Conservation (phyloP, 2,113 vertebrate genomes). For the Anser brachyrhynchus region DNA sequence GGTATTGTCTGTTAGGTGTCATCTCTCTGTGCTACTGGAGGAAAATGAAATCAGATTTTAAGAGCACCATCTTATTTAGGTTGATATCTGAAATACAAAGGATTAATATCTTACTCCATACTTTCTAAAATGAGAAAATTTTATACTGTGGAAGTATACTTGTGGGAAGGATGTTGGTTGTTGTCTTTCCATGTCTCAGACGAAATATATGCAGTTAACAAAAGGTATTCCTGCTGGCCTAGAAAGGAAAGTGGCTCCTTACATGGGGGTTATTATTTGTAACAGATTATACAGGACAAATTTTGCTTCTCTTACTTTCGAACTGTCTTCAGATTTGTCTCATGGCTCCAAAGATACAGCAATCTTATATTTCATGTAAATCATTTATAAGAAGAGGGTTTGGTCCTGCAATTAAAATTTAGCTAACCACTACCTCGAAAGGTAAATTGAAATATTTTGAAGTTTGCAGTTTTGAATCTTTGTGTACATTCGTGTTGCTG, state of each 20-base stretch:
- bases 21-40: neutral
- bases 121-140: neutral
- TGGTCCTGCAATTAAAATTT: neutral
- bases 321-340: neutral
- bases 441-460: neutral
- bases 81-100: neutral
- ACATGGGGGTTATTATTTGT: neutral
- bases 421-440: neutral
- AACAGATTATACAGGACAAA: neutral
- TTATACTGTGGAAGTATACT: neutral
- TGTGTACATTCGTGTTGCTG: neutral
- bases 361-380: neutral
- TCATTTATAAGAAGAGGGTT: neutral
- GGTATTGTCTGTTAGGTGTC: slow-evolving; percentile 44
- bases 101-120: neutral
- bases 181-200: neutral
- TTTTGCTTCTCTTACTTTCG: neutral
- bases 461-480: neutral
- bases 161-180: neutral
- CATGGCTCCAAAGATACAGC: neutral
- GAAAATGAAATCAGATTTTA: slow-evolving; percentile 13
- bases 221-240: neutral
- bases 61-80: neutral
- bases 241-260: neutral
- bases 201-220: neutral